Evolutionary conservation across 2,797 vertebrate species (phyloP).

Genomic region (Mus spretus): DNA sequence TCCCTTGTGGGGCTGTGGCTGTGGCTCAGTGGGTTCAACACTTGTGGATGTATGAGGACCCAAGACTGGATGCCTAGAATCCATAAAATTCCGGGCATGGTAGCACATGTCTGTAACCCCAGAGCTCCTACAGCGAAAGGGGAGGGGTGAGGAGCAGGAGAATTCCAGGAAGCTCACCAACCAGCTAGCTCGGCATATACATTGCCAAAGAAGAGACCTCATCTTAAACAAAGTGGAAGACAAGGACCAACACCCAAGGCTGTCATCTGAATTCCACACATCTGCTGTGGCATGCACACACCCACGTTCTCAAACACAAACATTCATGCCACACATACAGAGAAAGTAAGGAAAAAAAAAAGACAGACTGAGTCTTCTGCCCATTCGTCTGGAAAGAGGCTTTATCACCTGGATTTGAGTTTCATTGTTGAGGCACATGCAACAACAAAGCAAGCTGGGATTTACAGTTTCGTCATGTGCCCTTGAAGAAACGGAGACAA

Average conservation of each 20-base stretch:
- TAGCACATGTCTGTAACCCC: neutral
- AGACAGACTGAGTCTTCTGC: too few relatives aligned
- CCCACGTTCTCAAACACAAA: neutral
- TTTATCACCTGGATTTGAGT: neutral
- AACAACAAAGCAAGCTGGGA: neutral
- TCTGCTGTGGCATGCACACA: neutral
- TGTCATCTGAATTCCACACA: neutral
- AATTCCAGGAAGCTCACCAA: neutral
- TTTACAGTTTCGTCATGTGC: neutral
- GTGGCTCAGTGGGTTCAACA: neutral
- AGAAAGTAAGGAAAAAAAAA: neutral
- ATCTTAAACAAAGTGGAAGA: neutral
- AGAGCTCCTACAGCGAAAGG: neutral
- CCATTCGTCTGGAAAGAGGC: neutral
- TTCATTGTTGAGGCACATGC: neutral
- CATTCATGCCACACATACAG: neutral
- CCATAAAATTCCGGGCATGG: too few relatives aligned
- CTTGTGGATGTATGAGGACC: neutral
- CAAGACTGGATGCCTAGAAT: neutral
- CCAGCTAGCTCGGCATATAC: neutral
- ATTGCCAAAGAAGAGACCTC: neutral
- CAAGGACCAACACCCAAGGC: neutral
- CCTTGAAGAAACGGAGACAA: neutral
- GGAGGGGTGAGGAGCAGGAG: neutral
- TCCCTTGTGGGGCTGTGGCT: neutral